phyloP scores from a whole-genome alignment of 2,113 vertebrate genomes.

The Pampusana beccarii region DNA sequence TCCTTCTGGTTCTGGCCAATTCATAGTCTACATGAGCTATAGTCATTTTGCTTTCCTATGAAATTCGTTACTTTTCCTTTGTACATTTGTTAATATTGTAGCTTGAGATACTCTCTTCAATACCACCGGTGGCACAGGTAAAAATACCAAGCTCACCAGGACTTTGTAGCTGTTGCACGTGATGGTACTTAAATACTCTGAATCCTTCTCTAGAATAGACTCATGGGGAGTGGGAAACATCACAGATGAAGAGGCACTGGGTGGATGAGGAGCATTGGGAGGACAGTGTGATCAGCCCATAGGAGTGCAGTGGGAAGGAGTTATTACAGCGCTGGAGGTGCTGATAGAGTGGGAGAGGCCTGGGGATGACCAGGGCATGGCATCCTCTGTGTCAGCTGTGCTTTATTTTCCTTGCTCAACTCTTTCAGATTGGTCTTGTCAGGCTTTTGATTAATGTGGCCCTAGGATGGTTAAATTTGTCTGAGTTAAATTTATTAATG shows the following conservation, averaged over 20 bases:
- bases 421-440: constrained; percentile 23
- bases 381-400: background rate
- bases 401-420: constrained; percentile 1
- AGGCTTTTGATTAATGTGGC: constrained; percentile 37
- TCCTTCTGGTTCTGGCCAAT: background rate
- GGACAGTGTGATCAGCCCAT: background rate
- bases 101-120: background rate
- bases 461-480: constrained; percentile 1
- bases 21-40: background rate
- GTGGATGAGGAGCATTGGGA: background rate
- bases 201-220: background rate
- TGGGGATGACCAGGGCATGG: background rate
- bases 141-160: background rate
- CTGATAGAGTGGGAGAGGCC: background rate
- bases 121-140: background rate
- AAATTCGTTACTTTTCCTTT: background rate
- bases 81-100: background rate
- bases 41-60: background rate
- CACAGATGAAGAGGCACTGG: background rate
- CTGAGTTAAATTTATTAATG: constrained; percentile 22
- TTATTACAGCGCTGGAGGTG: background rate
- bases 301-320: background rate
- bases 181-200: background rate
- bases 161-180: fast-evolving
- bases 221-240: background rate